A percentile compares a stretch with the other conserved stretches of the same genome.
Evolutionary conservation across 2,797 vertebrate species (phyloP).

Genomic region (Peromyscus nudipes): DNA sequence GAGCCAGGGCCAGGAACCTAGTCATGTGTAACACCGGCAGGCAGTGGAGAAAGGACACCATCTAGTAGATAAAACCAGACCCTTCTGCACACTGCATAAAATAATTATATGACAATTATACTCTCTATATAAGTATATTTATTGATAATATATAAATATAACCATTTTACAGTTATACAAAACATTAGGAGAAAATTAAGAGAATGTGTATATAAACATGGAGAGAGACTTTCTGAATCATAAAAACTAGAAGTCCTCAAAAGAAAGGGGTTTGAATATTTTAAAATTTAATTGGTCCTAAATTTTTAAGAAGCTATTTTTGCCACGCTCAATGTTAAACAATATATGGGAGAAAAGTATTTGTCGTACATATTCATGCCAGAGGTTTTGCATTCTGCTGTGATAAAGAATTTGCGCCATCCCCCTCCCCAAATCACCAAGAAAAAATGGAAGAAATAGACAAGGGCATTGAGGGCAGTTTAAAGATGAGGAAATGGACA

Average conservation of each 20-base stretch:
- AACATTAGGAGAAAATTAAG: constrained; percentile 40
- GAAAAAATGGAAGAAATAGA: neutral
- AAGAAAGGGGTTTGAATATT: neutral
- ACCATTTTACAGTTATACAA: neutral
- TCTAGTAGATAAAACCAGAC: neutral
- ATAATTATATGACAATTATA: neutral
- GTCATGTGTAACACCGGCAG: neutral
- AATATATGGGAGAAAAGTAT: neutral
- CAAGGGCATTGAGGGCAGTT: neutral
- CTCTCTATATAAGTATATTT: no score
- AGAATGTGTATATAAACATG: neutral
- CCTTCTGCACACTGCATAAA: neutral
- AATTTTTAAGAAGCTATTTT: constrained; percentile 45
- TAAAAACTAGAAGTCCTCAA: constrained; percentile 4
- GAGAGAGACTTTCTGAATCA: neutral
- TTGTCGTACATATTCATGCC: neutral
- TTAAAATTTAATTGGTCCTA: neutral
- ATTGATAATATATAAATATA: neutral
- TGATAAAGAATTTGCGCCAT: neutral
- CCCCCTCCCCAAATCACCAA: neutral
- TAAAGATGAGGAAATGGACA: neutral
- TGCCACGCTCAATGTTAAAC: constrained; percentile 20
- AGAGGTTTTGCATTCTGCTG: neutral
- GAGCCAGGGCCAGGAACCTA: neutral
- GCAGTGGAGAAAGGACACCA: neutral